A percentile compares a stretch with the other conserved stretches of the same genome.
phyloP scores from a whole-genome alignment of 2,113 vertebrate species.

The Dolichotis patagonum region DNA sequence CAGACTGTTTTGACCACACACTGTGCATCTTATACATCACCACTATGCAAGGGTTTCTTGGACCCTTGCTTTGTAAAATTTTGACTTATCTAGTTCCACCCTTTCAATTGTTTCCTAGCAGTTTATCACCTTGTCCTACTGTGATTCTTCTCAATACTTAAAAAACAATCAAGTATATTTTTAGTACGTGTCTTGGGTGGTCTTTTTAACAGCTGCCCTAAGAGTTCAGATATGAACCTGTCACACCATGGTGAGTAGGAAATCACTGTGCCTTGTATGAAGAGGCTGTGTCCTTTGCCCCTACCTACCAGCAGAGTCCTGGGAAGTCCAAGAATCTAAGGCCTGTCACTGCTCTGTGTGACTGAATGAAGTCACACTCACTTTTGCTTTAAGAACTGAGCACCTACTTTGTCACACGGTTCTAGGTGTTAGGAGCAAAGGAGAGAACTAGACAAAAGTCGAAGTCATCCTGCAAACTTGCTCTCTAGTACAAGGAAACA shows the following conservation, averaged over 20 bases:
- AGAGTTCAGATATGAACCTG: background rate
- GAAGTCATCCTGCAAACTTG: background rate
- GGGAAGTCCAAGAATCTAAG: background rate
- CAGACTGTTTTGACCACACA: background rate
- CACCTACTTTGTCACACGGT: background rate
- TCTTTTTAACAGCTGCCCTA: background rate
- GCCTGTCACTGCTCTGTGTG: background rate
- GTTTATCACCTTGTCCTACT: background rate
- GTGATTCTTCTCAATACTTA: background rate
- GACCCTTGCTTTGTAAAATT: background rate
- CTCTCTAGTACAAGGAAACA: background rate
- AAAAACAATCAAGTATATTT: background rate
- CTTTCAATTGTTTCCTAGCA: background rate
- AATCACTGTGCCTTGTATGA: background rate
- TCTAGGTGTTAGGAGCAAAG: background rate
- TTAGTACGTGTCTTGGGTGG: background rate
- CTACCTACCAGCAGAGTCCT: background rate
- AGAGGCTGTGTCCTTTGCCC: background rate
- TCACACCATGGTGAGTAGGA: background rate
- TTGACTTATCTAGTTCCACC: background rate
- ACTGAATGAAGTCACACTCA: background rate
- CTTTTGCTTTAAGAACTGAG: background rate
- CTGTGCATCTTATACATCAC: too few relatives aligned
- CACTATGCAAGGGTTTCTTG: background rate
- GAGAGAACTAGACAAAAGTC: background rate